These are phyloP conservation scores for Lindbergichthys nudifrons DNA, from an alignment of 2,797 vertebrate genomes.

Conservation along the genomic window DNA sequence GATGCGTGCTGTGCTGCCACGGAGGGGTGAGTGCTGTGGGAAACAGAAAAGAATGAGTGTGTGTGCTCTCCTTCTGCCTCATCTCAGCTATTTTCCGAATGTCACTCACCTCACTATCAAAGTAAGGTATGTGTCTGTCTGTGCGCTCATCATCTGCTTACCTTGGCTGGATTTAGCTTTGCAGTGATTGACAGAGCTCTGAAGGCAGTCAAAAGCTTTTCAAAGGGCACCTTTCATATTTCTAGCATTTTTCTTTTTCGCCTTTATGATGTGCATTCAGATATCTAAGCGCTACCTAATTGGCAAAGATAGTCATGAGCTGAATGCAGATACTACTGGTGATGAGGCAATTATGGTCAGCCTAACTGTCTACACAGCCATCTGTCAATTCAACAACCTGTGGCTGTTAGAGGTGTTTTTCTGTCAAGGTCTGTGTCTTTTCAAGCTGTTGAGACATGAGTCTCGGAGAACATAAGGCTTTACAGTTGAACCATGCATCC, in stretches of 20 bases:
- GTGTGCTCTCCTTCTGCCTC: slow-evolving; percentile 43
- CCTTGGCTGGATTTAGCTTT: slow-evolving; percentile 45
- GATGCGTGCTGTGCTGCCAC: slow-evolving; percentile 51
- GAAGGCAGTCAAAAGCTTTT: slow-evolving; percentile 45
- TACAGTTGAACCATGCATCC: slow-evolving; percentile 46
- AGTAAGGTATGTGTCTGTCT: slow-evolving; percentile 57
- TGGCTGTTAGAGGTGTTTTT: slow-evolving; percentile 64
- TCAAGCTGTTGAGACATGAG: slow-evolving; percentile 27
- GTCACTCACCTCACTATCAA: slow-evolving; percentile 70
- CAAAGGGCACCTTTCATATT: slow-evolving; percentile 52
- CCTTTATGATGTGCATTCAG: slow-evolving; percentile 42
- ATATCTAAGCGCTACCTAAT: slow-evolving; percentile 61
- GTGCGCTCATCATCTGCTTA: slow-evolving; percentile 59
- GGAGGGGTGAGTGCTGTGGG: slow-evolving; percentile 64
- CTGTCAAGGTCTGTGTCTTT: slow-evolving; percentile 51
- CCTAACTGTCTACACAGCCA: slow-evolving; percentile 61
- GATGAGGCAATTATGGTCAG: slow-evolving; percentile 73
- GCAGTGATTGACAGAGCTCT: slow-evolving; percentile 49
- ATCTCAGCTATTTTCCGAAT: slow-evolving; percentile 67
- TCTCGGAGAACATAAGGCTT: slow-evolving; percentile 47
- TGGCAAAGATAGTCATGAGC: slow-evolving; percentile 67
- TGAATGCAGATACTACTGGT: slow-evolving; percentile 66
- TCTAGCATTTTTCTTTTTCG: slow-evolving; percentile 23
- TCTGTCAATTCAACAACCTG: slow-evolving; percentile 80
- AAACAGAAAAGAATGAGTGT: slow-evolving; percentile 21